A percentile compares a stretch with the other conserved stretches of the same genome.
phyloP scores from a whole-genome alignment of 2,797 vertebrate species.

The Phataginus tetradactyla region DNA sequence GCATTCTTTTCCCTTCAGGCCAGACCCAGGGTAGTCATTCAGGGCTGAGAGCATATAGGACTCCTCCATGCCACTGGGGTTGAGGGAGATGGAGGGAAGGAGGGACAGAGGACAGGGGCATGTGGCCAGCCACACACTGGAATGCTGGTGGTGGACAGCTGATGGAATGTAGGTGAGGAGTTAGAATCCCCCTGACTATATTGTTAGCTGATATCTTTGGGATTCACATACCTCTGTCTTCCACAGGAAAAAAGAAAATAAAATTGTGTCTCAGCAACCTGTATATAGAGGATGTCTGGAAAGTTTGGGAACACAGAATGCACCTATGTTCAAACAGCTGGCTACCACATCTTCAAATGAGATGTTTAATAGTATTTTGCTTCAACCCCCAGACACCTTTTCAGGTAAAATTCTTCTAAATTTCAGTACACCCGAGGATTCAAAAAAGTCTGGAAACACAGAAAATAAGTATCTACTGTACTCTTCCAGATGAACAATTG shows the following conservation, averaged over 20 bases:
- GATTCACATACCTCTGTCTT: background rate
- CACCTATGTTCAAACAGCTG: background rate
- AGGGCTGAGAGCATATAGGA: background rate
- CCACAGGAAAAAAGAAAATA: background rate
- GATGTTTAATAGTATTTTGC: background rate
- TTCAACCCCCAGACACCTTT: background rate
- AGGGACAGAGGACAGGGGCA: background rate
- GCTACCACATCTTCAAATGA: background rate
- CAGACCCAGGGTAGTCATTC: background rate
- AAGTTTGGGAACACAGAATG: background rate
- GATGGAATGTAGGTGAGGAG: background rate
- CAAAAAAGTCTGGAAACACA: background rate
- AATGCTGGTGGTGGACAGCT: background rate
- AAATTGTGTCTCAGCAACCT: background rate
- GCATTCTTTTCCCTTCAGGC: background rate
- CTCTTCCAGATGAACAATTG: background rate
- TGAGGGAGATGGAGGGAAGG: background rate
- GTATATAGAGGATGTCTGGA: background rate
- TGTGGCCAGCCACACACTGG: background rate
- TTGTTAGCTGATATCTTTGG: background rate
- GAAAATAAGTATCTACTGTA: background rate
- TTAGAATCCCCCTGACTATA: background rate
- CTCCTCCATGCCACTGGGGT: no score
- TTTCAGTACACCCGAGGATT: background rate
- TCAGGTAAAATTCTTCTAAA: conserved; percentile 27